Evolutionary conservation across 2,113 vertebrate genomes (phyloP), one percentile per base, ranked within the genome.

Genomic region (Psilopogon haemacephalus): DNA sequence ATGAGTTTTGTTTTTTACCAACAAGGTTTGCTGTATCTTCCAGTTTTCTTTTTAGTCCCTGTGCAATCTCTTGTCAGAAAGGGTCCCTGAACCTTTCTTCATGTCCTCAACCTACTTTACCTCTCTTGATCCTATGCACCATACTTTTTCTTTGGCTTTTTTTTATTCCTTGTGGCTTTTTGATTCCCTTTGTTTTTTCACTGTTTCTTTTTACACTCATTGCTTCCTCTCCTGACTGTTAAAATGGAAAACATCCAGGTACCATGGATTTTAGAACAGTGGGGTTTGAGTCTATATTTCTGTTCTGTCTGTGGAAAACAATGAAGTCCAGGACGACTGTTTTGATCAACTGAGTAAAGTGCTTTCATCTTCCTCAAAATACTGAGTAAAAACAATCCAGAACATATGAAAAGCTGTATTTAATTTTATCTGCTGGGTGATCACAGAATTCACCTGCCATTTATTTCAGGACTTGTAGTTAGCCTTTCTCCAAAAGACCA

Each of bases 341-440:
- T 86, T 87, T 2, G 0, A 70, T 42, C 33, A 70, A 8, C 14
- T 32, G 1, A 33, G 16, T 13, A 35, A 12, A 16, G 26, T 59
- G 15, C 23, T 94, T 90, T 95, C 6, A 55, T 84, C 40, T 86
- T 67, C 37, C 44, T 55, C 68, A 82, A 82, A 89, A 89, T 74
- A 89, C 5, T 60, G 56, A 82, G 11, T 18, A 77, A 67, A 15
- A 18, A 32, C 44, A 30, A 80, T 59, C 50, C 63, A 74, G 58
- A 77, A 8, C 15, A 32, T 59, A 78, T 40, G 28, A 89, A 84
- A 84, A 82, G 48, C 9, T 8, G 1, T 37, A 14, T 64, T 84
- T 82, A 46, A 71, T 79, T 79, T 50, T 84, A 55, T 42, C 15
- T 38, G 33, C 23, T 83, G n/a, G 15, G 38, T 69, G 27, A 80